Conservation (phyloP, 2,888 invertebrate genomes). For the Molanna angustata region DNA sequence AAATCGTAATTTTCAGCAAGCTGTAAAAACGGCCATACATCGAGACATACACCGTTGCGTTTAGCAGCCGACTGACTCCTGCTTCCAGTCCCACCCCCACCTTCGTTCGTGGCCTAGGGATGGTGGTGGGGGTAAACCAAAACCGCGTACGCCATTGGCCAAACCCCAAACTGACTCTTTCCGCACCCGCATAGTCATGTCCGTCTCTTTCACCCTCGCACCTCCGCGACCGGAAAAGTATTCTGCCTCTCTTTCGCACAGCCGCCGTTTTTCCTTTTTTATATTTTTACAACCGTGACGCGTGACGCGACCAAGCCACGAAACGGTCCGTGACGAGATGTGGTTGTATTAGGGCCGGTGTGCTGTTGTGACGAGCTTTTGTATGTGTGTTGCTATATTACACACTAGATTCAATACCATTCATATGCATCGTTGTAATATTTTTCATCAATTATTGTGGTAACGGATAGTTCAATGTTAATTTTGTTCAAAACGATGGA, state of each 20-base stretch:
- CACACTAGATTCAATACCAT: no score
- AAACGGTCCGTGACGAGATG: slow-evolving; percentile 30
- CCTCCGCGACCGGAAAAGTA: slow-evolving; percentile 9
- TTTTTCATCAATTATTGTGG: no score
- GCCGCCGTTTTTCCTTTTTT: slow-evolving; percentile 20
- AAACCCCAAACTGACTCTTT: slow-evolving; percentile 34
- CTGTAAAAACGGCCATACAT: no score
- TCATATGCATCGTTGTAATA: no score
- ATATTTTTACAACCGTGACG: slow-evolving; percentile 30
- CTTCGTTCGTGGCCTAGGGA: slow-evolving; percentile 5
- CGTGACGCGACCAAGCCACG: slow-evolving; percentile 32
- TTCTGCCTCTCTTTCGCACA: slow-evolving; percentile 18
- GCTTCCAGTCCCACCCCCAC: slow-evolving; percentile 16
- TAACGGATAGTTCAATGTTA: no score
- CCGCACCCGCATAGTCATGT: slow-evolving; percentile 29
- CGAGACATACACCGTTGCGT: slow-evolving; percentile 5
- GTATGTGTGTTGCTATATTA: no score
- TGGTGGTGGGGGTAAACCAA: slow-evolving; percentile 29
- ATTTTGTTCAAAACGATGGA: no score
- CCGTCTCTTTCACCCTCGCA: slow-evolving; percentile 23
- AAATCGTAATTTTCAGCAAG: no score
- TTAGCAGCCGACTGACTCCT: slow-evolving; percentile 16
- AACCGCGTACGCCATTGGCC: slow-evolving; percentile 33
- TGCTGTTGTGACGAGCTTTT: no score
- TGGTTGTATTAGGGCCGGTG: slow-evolving; percentile 16